A percentile compares a stretch with the other conserved stretches of the same genome.
Evolutionary conservation across 2,113 vertebrate species (phyloP).

Genomic region (Sula dactylatra): DNA sequence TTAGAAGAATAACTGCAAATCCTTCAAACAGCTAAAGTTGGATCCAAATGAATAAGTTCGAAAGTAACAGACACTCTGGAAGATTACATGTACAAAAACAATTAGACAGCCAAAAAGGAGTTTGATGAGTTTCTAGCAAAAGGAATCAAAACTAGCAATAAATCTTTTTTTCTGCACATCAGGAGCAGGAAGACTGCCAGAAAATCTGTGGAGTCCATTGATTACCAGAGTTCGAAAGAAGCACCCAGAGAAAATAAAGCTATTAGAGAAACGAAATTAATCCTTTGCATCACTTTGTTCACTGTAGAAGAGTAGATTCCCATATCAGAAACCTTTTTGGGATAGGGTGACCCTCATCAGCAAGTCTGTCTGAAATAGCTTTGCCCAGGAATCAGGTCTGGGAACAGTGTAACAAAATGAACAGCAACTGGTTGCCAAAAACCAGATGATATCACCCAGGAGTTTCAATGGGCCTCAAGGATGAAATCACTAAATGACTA

Average conservation of each 20-base stretch:
- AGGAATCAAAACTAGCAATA: constrained; percentile 23
- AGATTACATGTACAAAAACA: constrained; percentile 27
- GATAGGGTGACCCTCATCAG: neutral
- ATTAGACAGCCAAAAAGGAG: neutral
- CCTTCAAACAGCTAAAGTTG: constrained; percentile 1
- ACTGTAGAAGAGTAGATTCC: neutral
- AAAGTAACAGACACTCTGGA: constrained; percentile 8
- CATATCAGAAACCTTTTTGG: neutral
- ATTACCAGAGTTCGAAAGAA: neutral
- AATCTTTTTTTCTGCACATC: neutral
- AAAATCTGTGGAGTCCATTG: neutral
- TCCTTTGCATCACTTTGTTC: neutral
- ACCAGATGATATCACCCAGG: neutral
- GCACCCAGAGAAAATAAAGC: neutral
- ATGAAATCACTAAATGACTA: neutral
- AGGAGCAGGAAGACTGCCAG: constrained; percentile 8
- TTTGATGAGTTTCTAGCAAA: constrained; percentile 25
- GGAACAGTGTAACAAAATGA: neutral
- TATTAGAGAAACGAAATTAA: neutral
- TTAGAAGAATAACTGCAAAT: constrained; percentile 39
- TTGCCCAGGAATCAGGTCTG: neutral
- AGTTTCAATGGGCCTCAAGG: neutral
- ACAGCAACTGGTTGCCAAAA: neutral
- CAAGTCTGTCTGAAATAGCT: neutral
- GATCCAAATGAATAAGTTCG: neutral